Evolutionary conservation across 2,888 invertebrate species (phyloP), one percentile per base, ranked within the genome.

Genomic region (Gandaritis pyraliata): DNA sequence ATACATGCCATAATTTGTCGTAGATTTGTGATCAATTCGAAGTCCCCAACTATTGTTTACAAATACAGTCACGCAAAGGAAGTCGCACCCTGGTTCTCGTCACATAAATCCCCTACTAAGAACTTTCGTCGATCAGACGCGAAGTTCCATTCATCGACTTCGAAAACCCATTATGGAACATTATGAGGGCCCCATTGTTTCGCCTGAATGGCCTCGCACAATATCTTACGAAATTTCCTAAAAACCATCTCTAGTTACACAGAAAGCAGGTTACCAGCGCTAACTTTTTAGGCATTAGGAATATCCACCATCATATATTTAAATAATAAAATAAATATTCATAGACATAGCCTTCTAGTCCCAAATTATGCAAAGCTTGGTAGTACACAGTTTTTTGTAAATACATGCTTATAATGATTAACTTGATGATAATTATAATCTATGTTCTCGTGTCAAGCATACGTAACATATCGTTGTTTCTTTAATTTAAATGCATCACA

Each of bases 201-300:
- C 84, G 88, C 80, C 78, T 88, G 86, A 91, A 88, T 86, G 88
- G 83, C 74, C 87, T 82, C 79, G 81, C 82, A 88, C 88, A 90
- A 90, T 90, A 90, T 89, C 89, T 90, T 90, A 88, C 88, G 88
- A 90, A 90, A 90, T 91, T 91, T 87, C 86, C 88, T 86, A 87
- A 90, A 89, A 88, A 76, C 83, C 43, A 43, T 16, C 81, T 83
- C 80, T 78, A 82, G 39, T 6, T 18, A n/a, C 16, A 4, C 8
- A 39, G 49, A 18, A 58, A 49, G 15, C 62, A 16, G 55, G 55
- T 57, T 45, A 18, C 2, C 33, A 8, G 39, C 39, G 10, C 12
- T n/a, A 10, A 13, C 10, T 33, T 33, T 33, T 33, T 33, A 2
- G 2, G 10, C 1, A 33, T 11, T 33, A 11, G 5, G 6, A 10